phyloP scores from a whole-genome alignment of 1,140 invertebrate species.

The Amphibalanus amphitrite region DNA sequence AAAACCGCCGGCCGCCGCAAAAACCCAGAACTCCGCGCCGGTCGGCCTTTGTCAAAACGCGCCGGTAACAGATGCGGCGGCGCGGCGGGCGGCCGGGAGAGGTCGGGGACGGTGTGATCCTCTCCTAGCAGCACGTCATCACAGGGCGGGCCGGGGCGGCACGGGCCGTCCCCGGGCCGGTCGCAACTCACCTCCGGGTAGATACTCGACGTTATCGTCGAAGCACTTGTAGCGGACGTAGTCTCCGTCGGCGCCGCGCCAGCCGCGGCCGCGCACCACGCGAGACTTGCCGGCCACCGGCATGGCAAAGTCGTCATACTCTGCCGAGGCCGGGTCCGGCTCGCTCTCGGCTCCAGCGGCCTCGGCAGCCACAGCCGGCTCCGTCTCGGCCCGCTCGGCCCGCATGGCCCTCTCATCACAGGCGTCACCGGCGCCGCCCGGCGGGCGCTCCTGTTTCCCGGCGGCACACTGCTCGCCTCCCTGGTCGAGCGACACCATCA shows the following conservation, averaged over 20 bases:
- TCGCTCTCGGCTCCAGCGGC: background rate
- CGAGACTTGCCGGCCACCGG: background rate
- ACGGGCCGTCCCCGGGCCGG: too few relatives aligned
- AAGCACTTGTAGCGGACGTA: slow-evolving; percentile 2
- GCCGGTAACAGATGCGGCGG: too few relatives aligned
- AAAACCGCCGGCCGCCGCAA: background rate
- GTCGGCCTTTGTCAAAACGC: too few relatives aligned
- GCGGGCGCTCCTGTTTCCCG: background rate
- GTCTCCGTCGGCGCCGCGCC: background rate
- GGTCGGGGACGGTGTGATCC: background rate
- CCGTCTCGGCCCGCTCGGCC: too few relatives aligned
- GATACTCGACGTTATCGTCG: background rate
- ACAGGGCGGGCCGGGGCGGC: too few relatives aligned
- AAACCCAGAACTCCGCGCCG: too few relatives aligned
- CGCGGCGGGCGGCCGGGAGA: background rate
- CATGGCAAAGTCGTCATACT: slow-evolving; percentile 1
- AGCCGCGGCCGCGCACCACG: background rate
- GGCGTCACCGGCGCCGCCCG: background rate
- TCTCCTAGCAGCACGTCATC: too few relatives aligned
- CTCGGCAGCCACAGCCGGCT: too few relatives aligned
- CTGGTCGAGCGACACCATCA: background rate
- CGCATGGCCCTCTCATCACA: background rate
- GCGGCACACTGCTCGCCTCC: background rate
- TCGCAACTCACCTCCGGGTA: background rate
- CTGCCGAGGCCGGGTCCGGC: background rate